These are phyloP conservation scores for Escarpia spicata DNA, from an alignment of 2,888 invertebrate genomes.

Conservation along the genomic window DNA sequence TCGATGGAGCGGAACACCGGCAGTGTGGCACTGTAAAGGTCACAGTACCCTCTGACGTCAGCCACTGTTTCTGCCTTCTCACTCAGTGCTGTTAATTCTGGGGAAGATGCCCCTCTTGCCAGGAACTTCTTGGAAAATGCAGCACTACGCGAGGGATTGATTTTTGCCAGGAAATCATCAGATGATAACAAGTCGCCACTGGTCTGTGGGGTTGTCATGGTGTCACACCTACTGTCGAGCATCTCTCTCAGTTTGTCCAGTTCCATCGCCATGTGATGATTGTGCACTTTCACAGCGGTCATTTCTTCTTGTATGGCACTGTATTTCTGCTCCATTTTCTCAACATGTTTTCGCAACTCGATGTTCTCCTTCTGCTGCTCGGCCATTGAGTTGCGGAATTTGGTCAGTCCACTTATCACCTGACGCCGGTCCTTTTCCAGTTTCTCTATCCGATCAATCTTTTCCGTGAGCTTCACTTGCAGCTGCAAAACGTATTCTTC, in stretches of 20 bases:
- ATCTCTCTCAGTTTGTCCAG: neutral
- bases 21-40: neutral
- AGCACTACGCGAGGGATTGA: neutral
- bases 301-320: neutral
- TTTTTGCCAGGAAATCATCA: neutral
- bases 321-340: neutral
- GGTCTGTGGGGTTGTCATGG: neutral
- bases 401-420: neutral
- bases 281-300: neutral
- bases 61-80: neutral
- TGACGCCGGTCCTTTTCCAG: slow-evolving; percentile 6
- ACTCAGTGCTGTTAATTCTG: neutral
- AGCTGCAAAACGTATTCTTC: neutral
- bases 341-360: neutral
- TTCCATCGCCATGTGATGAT: neutral
- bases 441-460: neutral
- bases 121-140: neutral
- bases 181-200: neutral
- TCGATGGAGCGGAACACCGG: neutral
- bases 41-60: neutral
- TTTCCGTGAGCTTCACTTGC: neutral
- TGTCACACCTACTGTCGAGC: neutral
- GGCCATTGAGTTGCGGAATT: neutral
- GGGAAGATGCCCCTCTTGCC: neutral
- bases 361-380: neutral